Evolutionary conservation across 2,797 vertebrate genomes (phyloP).

Genomic region (Holocentrus rufus): DNA sequence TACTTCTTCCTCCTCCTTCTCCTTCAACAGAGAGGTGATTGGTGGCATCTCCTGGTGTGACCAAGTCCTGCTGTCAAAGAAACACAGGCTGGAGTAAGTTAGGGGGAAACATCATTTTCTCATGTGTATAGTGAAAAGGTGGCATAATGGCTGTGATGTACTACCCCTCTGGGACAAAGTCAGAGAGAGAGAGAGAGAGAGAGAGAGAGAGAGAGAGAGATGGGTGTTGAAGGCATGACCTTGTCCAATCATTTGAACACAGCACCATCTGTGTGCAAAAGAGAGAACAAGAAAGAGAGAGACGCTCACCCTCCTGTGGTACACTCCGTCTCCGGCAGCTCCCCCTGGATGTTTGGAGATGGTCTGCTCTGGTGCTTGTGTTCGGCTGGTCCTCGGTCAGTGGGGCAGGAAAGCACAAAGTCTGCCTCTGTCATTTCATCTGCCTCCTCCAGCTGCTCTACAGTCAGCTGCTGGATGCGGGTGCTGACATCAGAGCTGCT

Average conservation of each 20-base stretch:
- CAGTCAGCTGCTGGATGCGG: conserved; percentile 64
- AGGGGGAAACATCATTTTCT: background rate
- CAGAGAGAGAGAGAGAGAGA: background rate
- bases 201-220: background rate
- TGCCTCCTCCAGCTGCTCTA: conserved; percentile 47
- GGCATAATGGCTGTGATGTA: too few species aligned
- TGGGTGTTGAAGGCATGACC: background rate
- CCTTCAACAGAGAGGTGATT: background rate
- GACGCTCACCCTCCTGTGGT: conserved; percentile 40
- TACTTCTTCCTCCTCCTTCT: conserved; percentile 18
- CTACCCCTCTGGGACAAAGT: too few species aligned
- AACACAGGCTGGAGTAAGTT: background rate
- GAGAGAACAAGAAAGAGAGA: background rate
- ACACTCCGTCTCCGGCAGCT: conserved; percentile 3
- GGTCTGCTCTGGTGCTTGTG: background rate
- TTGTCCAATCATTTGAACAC: background rate
- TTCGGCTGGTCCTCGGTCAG: conserved; percentile 55
- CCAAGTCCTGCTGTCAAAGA: conserved; percentile 47
- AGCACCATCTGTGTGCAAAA: background rate
- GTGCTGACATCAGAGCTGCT: conserved; percentile 61
- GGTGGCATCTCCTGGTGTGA: conserved; percentile 2
- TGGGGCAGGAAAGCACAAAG: conserved; percentile 24
- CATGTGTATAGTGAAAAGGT: too few species aligned
- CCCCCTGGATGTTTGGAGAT: conserved; percentile 16
- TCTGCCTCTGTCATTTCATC: conserved; percentile 2